Base-by-base conservation (phyloP, 2,888 invertebrate species). In the Galeruca laticollis region DNA sequence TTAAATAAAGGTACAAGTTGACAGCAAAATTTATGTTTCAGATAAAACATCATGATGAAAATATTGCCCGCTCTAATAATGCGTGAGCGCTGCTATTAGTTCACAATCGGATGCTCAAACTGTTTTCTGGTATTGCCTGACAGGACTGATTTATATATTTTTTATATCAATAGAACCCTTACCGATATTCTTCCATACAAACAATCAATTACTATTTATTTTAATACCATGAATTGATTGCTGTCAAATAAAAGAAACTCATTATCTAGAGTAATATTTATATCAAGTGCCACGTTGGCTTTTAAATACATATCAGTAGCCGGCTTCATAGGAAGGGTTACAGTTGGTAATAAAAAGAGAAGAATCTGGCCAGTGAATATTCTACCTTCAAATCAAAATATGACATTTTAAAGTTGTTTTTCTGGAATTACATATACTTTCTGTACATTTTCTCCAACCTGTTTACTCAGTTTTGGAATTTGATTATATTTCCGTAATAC, bases 221-320 rank as follows among this genome's bases (percentile, higher is more conserved):
- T 13, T 2, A 2, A 43, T 43, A 13, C 4, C 43, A 43, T 52
- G 21, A 51, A 18, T 31, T 49, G 49, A 61, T 49, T 62, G 35
- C 1, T 52, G 35, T 35, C 0, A 35, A 51, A 20, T 52, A 62
- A 62, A 21, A 33, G 35, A 37, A 37, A 10, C 26, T 20, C 33
- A 20, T 20, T 47, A 60, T 47, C 60, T 31, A 20, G 9, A 57
- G 43, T 43, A 64, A 57, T 49, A 64, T 57, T 64, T 56, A 64
- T 57, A 35, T 26, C 33, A n/a, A 33, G n/a, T 56, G 2, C 47
- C 18, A 11, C 40, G 54, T 54, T 56, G 21, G 56, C 20, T 64
- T 43, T 57, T 57, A 64, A 64, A 64, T 64, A 5, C 2, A 2
- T 15, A 10, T n/a, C 56, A 56, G 21, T 15, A 31, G 56, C 56